A percentile compares a stretch with the other conserved stretches of the same genome.
Conservation (phyloP, 1,140 invertebrate species). For the Drosophila albomicans region DNA sequence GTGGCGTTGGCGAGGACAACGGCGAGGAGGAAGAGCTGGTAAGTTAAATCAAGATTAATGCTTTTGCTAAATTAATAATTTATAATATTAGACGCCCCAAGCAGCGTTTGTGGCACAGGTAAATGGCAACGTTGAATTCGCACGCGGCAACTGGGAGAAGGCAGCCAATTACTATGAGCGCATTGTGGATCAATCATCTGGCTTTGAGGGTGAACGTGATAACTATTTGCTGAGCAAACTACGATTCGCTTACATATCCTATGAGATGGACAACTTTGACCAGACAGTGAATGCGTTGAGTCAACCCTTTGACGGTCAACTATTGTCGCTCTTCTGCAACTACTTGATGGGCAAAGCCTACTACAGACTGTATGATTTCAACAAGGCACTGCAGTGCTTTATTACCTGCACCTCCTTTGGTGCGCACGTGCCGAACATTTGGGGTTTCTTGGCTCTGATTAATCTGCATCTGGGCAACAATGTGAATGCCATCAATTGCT, state of each 20-base stretch:
- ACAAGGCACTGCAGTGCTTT: slow-evolving; percentile 49
- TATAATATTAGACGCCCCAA: slow-evolving; percentile 7
- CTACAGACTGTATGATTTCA: slow-evolving; percentile 46
- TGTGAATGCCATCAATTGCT: slow-evolving; percentile 65
- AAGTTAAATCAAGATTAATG: neutral
- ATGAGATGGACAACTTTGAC: slow-evolving; percentile 36
- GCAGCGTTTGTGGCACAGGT: slow-evolving; percentile 49
- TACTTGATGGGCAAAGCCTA: slow-evolving; percentile 64
- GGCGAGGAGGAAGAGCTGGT: slow-evolving; percentile 25
- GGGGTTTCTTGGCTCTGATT: slow-evolving; percentile 71
- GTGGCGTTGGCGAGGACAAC: slow-evolving; percentile 4
- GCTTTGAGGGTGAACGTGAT: slow-evolving; percentile 23
- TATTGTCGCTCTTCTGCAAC: slow-evolving; percentile 14
- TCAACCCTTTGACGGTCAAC: neutral
- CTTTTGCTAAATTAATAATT: neutral
- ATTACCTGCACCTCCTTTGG: slow-evolving; percentile 35
- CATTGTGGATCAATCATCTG: neutral
- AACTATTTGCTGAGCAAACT: slow-evolving; percentile 46
- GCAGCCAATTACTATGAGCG: slow-evolving; percentile 48
- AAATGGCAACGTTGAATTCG: slow-evolving; percentile 71
- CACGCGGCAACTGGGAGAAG: slow-evolving; percentile 28
- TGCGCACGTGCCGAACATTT: slow-evolving; percentile 66
- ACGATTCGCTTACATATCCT: slow-evolving; percentile 60
- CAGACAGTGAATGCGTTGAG: slow-evolving; percentile 39
- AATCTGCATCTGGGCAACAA: slow-evolving; percentile 61